Evolutionary conservation across 1,140 invertebrate genomes (phyloP), one percentile per base, ranked within the genome.

Genomic region (Orchestia grillus): DNA sequence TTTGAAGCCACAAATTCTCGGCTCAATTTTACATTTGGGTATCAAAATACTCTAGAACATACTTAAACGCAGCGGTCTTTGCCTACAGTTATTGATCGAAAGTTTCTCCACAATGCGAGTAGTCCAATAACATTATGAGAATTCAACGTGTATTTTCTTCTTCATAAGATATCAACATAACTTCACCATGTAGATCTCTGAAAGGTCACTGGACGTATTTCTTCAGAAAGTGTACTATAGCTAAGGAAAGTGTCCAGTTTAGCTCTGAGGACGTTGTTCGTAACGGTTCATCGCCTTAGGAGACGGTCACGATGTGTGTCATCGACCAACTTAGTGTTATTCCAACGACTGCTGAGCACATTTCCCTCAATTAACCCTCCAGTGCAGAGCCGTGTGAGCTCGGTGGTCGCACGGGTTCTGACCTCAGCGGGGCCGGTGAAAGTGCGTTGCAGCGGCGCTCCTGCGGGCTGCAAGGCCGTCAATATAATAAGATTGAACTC

Each of bases 381-480:
- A 77, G 62, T 77, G 11, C 36, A 28, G 11, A 77, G 62, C 62
- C 28, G 62, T 77, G 62, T 77, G 62, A 23, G 88, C 41, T 1
- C 88, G 88, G 15, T 44, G 41, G 41, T 42, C 88, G 88, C 88
- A 42, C 47, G 92, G 36, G 92, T 94, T 94, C 44, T 94, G 92
- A 94, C 92, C 92, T 94, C 92, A 94, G 19, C 43, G 92, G 92
- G 92, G 92, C 92, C 92, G 92, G 92, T 94, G 92, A 94, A 94
- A 94, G 92, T 94, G 88, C 88, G 43, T 36, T 41, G 41, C 88
- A 16, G 88, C 41, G 88, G 11, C 15, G 44, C 92, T n/a, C 15
- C 44, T 44, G 92, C 44, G 1, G 43, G 1, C 47, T 8, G 43
- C 92, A 94, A 94, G 92, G 92, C 41, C 92, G 44, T 47, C 92